Base-by-base conservation (phyloP, 2,888 invertebrate genomes). In the Spatulosminthurus flaviceps region DNA sequence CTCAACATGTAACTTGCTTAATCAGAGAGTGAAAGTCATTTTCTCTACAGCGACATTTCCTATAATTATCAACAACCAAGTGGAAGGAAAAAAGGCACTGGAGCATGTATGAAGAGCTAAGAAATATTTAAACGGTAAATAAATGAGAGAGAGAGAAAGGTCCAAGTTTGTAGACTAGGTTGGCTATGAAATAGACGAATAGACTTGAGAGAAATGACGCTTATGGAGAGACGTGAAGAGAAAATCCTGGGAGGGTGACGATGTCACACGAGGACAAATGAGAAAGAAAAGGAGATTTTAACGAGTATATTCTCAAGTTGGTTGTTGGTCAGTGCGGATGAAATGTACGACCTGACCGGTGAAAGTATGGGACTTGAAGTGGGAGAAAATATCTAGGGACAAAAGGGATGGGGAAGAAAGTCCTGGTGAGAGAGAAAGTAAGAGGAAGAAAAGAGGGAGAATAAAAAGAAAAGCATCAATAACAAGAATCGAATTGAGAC, bases 401-500 rank as follows among this genome's bases (percentile, higher is more conserved):
- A 21, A 16, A 19, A 29, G 13, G 16, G 34, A 34, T 19, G 28
- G 24, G 24, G 26, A 9, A 4, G 26, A 19, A 0, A 26, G 26
- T n/a, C n/a, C n/a, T n/a, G 9, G 34, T 7, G 34, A 34, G 34
- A 34, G 34, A 34, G 34, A 28, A 66, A 66, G 26, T 16, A 16
- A 66, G 66, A 24, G 19, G 7, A 16, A 66, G 24, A 66, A 9
- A 24, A 26, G 7, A 66, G 26, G 28, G 66, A 28, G 66, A 69
- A 51, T n/a, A n/a, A 16, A 72, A 61, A 66, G 75, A 66, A 41
- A 75, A 61, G 75, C 75, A 75, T 75, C 75, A 75, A 75, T 75
- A 75, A 75, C 75, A 75, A 29, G 75, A 41, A 75, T 75, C 22
- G 64, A 75, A 26, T 28, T 24, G 74, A 51, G 74, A 60, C 24